Evolutionary conservation across 1,140 invertebrate genomes (phyloP).

Genomic region (Halictus rubicundus): DNA sequence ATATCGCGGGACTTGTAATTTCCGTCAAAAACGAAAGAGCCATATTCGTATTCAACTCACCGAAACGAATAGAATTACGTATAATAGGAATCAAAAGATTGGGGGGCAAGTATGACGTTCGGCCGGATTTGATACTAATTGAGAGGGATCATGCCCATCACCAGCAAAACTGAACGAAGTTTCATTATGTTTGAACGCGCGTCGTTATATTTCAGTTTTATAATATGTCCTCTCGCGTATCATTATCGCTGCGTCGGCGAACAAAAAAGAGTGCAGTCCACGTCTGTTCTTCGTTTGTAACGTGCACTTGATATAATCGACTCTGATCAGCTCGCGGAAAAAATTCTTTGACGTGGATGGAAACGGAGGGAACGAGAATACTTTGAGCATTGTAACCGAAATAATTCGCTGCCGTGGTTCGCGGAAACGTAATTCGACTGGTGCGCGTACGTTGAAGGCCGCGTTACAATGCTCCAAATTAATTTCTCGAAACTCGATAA

Average conservation of each 20-base stretch:
- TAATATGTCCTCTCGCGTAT: background rate
- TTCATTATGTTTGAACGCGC: constrained; percentile 3
- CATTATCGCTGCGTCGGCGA: constrained; percentile 18
- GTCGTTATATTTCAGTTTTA: constrained; percentile 25
- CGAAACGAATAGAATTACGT: too few relatives aligned
- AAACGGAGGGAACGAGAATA: background rate
- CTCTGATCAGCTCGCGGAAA: background rate
- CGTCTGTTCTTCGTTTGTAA: background rate
- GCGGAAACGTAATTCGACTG: background rate
- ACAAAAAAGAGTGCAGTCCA: background rate
- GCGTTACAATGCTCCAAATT: background rate
- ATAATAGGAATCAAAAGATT: too few relatives aligned
- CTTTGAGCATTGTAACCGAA: background rate
- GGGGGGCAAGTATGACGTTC: too few relatives aligned
- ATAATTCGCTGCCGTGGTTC: background rate
- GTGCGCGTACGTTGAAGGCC: background rate
- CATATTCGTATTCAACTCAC: too few relatives aligned
- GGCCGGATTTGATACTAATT: too few relatives aligned
- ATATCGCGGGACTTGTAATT: too few relatives aligned
- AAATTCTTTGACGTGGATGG: background rate
- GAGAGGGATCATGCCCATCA: too few relatives aligned
- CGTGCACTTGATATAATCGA: background rate
- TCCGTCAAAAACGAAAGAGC: too few relatives aligned
- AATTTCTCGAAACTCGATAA: background rate
- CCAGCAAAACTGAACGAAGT: background rate